Base-by-base conservation (phyloP, 2,113 vertebrate genomes). In the Bubalus kerabau region DNA sequence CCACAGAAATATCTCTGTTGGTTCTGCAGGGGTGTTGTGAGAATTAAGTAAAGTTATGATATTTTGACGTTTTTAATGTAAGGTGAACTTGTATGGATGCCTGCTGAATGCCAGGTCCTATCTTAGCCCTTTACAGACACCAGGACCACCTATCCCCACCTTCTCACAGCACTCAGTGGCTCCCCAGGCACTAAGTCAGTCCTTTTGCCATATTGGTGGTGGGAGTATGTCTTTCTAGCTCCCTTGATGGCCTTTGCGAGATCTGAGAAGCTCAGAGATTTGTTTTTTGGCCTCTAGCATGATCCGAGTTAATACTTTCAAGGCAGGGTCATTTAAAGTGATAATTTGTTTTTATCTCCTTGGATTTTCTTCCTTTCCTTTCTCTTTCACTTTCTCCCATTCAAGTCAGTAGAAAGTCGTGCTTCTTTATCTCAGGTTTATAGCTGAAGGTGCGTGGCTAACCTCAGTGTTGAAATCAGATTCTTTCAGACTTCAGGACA, bases 391-490 rank as follows among this genome's bases (percentile, higher is more conserved):
- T 91, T 93, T 80, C 64, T 17, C 8, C 2, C 12, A 7, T 48
- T 85, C 67, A 52, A n/a, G n/a, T 9, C 76, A 2, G 57, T n/a
- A 43, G 50, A 56, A 50, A 46, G 36, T 78, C 76, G 0, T 17
- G 50, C n/a, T 83, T 90, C 83, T 24, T 84, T 36, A 94, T 36
- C 54, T 86, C 30, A 26, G 50, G 13, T 84, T 92, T 80, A 46
- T n/a, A 92, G 78, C 48, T 90, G 85, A 87, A 95, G 48, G 52
- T 52, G 54, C 64, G 24, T 30, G 54, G 40, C 64, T 85, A 90
- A 94, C 57, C 30, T 92, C 60, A 90, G 50, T 80, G 52, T 86
- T 67, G n/a, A 88, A 96, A 95, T 54, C 64, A 60, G 59, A 78
- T 7, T 57, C 81, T 52, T 91, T 21, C n/a, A 36, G 52, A 6